Percentiles rank a stretch among this genome's conserved stretches.
Evolutionary conservation across 1,140 invertebrate genomes (phyloP).

Genomic region (Panagrolaimus sp.): DNA sequence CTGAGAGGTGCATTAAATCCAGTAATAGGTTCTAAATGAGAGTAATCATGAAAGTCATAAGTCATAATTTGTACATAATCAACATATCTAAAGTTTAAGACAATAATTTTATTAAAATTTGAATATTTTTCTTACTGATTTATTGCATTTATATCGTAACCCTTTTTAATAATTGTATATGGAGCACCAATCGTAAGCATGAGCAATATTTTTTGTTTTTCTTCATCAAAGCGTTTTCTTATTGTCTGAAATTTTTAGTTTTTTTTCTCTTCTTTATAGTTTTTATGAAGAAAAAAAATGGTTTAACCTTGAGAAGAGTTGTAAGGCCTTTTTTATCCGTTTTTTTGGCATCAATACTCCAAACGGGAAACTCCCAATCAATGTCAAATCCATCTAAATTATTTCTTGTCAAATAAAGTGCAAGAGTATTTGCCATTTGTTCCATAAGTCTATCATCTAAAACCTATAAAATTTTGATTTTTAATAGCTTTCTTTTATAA

Average conservation of each 20-base stretch:
- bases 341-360: conserved; percentile 34
- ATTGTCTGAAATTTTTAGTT: conserved; percentile 22
- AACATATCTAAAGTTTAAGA: conserved; percentile 34
- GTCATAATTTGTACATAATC: conserved; percentile 52
- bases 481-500: too few relatives aligned
- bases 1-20: conserved; percentile 49
- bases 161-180: conserved; percentile 35
- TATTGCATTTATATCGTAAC: conserved; percentile 37
- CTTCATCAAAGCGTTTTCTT: conserved; percentile 25
- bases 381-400: conserved; percentile 45
- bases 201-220: conserved; percentile 24
- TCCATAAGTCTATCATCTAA: conserved; percentile 20
- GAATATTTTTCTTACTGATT: conserved; percentile 30
- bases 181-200: conserved; percentile 37
- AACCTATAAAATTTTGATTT: conserved; percentile 40
- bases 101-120: not conserved
- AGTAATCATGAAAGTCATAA: conserved; percentile 49
- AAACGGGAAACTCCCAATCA: conserved; percentile 52
- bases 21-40: conserved; percentile 34
- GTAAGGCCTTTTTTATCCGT: conserved; percentile 33
- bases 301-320: conserved; percentile 31
- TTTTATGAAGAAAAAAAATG: too few relatives aligned
- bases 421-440: conserved; percentile 15
- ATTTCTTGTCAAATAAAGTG: conserved; percentile 32
- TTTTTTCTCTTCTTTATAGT: too few relatives aligned